These are phyloP conservation scores for Silurus aristotelis DNA, from an alignment of 2,797 vertebrate species.

Conservation along the genomic window DNA sequence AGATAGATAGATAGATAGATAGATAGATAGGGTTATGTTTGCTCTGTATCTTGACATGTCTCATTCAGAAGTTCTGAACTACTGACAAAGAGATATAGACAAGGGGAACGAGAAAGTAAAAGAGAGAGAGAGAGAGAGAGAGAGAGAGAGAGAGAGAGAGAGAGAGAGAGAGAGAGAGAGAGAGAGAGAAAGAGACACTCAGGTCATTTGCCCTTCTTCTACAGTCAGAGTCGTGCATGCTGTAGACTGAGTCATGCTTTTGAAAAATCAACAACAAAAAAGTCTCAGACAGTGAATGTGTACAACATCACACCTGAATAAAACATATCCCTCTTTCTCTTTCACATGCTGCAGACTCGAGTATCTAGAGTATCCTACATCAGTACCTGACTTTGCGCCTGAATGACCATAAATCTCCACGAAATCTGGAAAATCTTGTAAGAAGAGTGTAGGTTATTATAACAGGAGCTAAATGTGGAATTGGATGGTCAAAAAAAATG, in stretches of 20 bases:
- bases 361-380: background rate
- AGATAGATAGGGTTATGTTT: background rate
- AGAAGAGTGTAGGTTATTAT: no score
- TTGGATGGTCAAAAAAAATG: no score
- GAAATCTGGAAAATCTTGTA: no score
- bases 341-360: background rate
- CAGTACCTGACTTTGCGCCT: no score
- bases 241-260: background rate
- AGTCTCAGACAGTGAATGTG: background rate
- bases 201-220: slow-evolving; percentile 12
- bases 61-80: background rate
- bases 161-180: background rate
- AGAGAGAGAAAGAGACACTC: background rate
- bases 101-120: background rate
- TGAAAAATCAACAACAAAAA: background rate
- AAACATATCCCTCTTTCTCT: background rate
- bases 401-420: no score
- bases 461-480: no score
- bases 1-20: no score
- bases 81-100: background rate
- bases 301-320: no score
- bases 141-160: background rate
- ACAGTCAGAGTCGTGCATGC: background rate
- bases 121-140: no score
- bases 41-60: background rate